These are phyloP conservation scores for Antheraea assamensis DNA, from an alignment of 2,888 invertebrate species.

Conservation along the genomic window DNA sequence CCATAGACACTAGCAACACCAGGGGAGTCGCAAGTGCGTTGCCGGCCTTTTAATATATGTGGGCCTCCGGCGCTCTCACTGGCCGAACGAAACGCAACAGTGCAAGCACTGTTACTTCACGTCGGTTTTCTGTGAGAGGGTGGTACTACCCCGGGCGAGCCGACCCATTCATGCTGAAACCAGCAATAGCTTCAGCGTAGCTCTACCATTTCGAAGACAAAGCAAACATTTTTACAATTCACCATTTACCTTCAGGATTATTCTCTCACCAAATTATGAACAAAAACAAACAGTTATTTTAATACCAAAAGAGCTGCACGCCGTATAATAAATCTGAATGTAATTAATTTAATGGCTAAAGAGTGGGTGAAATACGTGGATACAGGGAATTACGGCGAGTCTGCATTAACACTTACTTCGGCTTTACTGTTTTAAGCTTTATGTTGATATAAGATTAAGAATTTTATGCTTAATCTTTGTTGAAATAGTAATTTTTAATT, in stretches of 20 bases:
- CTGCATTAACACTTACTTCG: neutral
- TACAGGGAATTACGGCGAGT: neutral
- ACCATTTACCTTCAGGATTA: neutral
- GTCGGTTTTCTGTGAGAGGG: too few relatives aligned
- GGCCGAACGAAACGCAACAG: too few relatives aligned
- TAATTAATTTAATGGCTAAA: conserved; percentile 9
- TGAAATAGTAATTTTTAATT: neutral
- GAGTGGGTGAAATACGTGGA: neutral
- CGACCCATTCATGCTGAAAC: too few relatives aligned
- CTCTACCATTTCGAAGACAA: too few relatives aligned
- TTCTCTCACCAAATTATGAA: neutral
- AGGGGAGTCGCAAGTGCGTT: too few relatives aligned
- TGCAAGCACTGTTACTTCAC: too few relatives aligned
- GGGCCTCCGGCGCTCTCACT: too few relatives aligned
- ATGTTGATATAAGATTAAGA: neutral
- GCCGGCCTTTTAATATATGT: too few relatives aligned
- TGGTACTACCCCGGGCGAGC: too few relatives aligned
- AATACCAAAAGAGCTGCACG: neutral
- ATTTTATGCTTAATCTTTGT: neutral
- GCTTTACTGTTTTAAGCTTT: neutral
- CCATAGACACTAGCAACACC: too few relatives aligned
- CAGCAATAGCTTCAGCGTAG: too few relatives aligned
- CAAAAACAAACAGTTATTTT: neutral
- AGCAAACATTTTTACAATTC: neutral
- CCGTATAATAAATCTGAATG: neutral